Evolutionary conservation across 2,113 vertebrate species (phyloP), one percentile per base, ranked within the genome.

Genomic region (Papio anubis): DNA sequence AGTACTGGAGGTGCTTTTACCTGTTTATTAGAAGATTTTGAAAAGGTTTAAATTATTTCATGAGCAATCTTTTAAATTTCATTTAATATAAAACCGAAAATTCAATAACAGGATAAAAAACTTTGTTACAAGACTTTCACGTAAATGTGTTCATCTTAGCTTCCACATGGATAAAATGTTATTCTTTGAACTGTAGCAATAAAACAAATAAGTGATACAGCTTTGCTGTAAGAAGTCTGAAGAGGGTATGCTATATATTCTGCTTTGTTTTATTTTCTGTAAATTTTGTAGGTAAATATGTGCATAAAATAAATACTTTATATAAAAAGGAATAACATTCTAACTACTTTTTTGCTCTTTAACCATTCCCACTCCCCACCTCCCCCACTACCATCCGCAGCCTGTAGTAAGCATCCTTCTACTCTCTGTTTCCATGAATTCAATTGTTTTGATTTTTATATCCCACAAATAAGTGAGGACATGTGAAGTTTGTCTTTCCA

Each of bases 271-370:
- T 98, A 98, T 98, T 96, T 96, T 97, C 96, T 99, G 98, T 99
- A 98, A 95, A 98, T 98, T 98, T 98, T 99, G 98, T 99, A 98
- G 98, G 96, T 98, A 98, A 98, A 98, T 98, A 97, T 96, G 97
- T 98, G 98, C 97, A 98, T 98, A 98, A 98, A 98, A 99, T 99
- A 99, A 99, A 96, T 89, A 96, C 97, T 98, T 99, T 98, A 97
- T 98, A 97, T 98, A 98, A 27, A 61, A 61, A 61, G 5, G 25
- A 61, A 61, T 61, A 61, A 27, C 59, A 61, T 61, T 61, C 10
- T 61, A 61, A 61, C 27, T 61, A 61, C 4, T 61, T 61, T 61
- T 61, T 30, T 61, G 27, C 59, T 61, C 59, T 61, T 61, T 61
- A 61, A 61, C 59, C 25, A 12, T 61, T 11, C 25, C 11, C 25